Evolutionary conservation across 2,888 invertebrate genomes (phyloP).

Genomic region (Epirrhoe tristata): DNA sequence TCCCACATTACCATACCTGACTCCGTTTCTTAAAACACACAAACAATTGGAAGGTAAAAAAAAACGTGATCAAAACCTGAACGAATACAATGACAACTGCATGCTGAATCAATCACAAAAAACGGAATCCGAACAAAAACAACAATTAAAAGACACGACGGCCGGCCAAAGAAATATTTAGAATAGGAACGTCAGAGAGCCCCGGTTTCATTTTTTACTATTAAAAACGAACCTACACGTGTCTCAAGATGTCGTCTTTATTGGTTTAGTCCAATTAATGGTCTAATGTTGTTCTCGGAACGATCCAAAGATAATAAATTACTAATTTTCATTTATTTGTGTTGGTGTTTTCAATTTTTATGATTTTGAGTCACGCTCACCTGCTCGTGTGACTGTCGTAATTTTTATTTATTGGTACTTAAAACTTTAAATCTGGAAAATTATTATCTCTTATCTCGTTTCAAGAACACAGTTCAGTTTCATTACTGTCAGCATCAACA

Average conservation of each 20-base stretch:
- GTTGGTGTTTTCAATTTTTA: slow-evolving; percentile 44
- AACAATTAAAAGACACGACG: slow-evolving; percentile 78
- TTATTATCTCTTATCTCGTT: background rate
- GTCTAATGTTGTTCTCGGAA: slow-evolving; percentile 75
- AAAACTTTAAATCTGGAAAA: slow-evolving; percentile 21
- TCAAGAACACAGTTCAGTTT: background rate
- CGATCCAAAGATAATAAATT: slow-evolving; percentile 66
- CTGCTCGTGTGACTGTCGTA: slow-evolving; percentile 38
- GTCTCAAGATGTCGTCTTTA: slow-evolving; percentile 80
- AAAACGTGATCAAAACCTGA: slow-evolving; percentile 80
- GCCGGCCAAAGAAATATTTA: slow-evolving; percentile 80
- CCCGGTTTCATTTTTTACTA: slow-evolving; percentile 58
- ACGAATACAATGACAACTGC: slow-evolving; percentile 84
- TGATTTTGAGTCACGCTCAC: slow-evolving; percentile 46
- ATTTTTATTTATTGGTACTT: slow-evolving; percentile 39
- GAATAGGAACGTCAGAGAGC: slow-evolving; percentile 64
- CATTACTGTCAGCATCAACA: background rate
- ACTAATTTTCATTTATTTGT: slow-evolving; percentile 67
- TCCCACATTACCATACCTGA: slow-evolving; percentile 70
- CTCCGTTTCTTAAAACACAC: slow-evolving; percentile 78
- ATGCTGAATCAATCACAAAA: slow-evolving; percentile 84
- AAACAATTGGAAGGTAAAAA: slow-evolving; percentile 75
- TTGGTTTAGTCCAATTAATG: slow-evolving; percentile 83
- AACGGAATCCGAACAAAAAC: slow-evolving; percentile 84
- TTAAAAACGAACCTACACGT: slow-evolving; percentile 68